These are phyloP conservation scores for Hystrix cristata DNA, from an alignment of 2,113 vertebrate genomes.

Conservation along the genomic window DNA sequence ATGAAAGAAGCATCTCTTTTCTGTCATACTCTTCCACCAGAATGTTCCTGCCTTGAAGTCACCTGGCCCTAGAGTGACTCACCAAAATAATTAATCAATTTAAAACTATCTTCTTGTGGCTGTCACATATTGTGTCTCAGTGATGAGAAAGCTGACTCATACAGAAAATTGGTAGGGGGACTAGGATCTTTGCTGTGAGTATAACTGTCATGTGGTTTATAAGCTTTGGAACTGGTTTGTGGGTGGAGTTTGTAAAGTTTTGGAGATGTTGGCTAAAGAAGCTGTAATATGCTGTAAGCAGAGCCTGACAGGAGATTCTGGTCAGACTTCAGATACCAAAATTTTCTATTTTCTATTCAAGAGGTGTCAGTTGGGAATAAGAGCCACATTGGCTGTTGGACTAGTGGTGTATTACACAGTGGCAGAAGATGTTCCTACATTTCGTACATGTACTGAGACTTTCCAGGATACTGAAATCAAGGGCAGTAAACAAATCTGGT, in stretches of 20 bases:
- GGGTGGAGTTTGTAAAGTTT: background rate
- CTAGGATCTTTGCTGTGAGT: background rate
- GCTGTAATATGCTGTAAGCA: background rate
- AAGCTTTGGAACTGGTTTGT: background rate
- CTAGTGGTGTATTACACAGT: background rate
- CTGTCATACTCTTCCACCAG: background rate
- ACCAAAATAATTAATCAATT: background rate
- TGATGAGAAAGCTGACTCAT: background rate
- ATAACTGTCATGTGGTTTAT: background rate
- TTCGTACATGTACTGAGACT: background rate
- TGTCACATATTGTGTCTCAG: background rate
- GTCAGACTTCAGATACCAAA: background rate
- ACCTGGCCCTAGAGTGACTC: background rate
- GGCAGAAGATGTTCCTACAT: background rate
- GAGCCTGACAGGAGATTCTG: background rate
- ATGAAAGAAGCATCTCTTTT: background rate
- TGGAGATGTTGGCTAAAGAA: background rate
- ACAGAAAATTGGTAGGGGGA: background rate
- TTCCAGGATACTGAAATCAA: background rate
- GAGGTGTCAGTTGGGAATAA: background rate
- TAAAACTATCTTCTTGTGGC: background rate
- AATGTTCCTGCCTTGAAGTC: background rate
- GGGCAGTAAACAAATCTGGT: background rate
- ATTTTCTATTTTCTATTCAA: no score
- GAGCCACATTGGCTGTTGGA: background rate